A percentile compares a stretch with the other conserved stretches of the same genome.
These are phyloP conservation scores for Sesia bembeciformis DNA, from an alignment of 2,888 invertebrate genomes.

Conservation along the genomic window DNA sequence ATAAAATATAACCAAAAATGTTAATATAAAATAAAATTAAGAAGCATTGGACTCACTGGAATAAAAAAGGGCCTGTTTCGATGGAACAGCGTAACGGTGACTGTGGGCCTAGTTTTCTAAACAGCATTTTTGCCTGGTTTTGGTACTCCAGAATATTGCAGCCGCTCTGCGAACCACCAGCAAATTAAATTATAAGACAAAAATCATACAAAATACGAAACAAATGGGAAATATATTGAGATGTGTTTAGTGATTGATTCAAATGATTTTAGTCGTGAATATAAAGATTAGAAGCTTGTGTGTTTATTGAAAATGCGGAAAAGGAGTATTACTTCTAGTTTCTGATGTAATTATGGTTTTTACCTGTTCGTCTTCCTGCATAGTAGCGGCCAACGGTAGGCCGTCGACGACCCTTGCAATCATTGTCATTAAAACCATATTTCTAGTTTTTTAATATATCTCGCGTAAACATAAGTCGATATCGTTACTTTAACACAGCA, in stretches of 20 bases:
- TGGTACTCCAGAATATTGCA: conserved; percentile 97
- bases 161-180: conserved; percentile 83
- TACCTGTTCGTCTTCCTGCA: conserved; percentile 99
- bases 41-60: conserved; percentile 87
- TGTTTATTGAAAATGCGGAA: background rate
- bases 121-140: conserved; percentile 99
- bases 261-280: background rate
- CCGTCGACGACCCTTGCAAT: conserved; percentile 97
- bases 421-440: conserved; percentile 98
- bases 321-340: background rate
- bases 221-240: background rate
- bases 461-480: conserved; percentile 24
- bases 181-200: conserved; percentile 41
- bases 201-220: conserved; percentile 2
- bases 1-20: too few relatives aligned
- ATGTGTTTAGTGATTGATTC: background rate
- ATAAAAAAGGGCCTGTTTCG: conserved; percentile 96
- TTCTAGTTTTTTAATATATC: conserved; percentile 31
- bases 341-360: background rate
- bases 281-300: background rate
- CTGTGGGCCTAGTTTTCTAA: conserved; percentile 92
- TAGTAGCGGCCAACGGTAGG: conserved; percentile 94
- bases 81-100: conserved; percentile 95
- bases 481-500: conserved; percentile 19
- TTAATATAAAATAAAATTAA: conserved; percentile 10